A percentile compares a stretch with the other conserved stretches of the same genome.
phyloP scores from a whole-genome alignment of 1,140 invertebrate genomes.

The Drosophila mauritiana region DNA sequence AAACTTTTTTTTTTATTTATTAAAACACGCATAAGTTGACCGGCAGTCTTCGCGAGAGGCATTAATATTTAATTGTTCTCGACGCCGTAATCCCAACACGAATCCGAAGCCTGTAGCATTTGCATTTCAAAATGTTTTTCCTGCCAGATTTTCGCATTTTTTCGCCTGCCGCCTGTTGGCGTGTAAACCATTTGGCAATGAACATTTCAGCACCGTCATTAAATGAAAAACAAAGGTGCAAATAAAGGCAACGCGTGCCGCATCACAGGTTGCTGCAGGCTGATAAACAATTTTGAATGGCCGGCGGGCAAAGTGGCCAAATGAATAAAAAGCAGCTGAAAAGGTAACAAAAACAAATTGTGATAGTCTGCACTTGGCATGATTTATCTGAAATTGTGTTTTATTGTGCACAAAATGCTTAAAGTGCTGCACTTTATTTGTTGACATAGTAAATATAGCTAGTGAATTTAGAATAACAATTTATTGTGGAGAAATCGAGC shows the following conservation, averaged over 20 bases:
- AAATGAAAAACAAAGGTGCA: slow-evolving; percentile 34
- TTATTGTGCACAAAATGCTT: slow-evolving; percentile 16
- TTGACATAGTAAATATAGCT: slow-evolving; percentile 2
- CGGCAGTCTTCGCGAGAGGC: slow-evolving; percentile 1
- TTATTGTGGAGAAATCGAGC: not conserved
- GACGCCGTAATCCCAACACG: slow-evolving; percentile 22
- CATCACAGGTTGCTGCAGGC: slow-evolving; percentile 9
- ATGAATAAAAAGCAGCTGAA: slow-evolving; percentile 23
- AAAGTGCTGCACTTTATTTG: slow-evolving; percentile 16
- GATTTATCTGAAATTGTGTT: slow-evolving; percentile 18
- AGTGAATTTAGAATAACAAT: not conserved
- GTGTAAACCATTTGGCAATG: slow-evolving; percentile 40
- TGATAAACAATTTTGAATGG: slow-evolving; percentile 55
- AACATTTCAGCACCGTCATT: slow-evolving; percentile 46
- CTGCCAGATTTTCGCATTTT: slow-evolving; percentile 24
- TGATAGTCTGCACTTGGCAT: slow-evolving; percentile 15
- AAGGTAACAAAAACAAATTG: slow-evolving; percentile 3
- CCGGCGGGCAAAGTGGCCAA: slow-evolving; percentile 15
- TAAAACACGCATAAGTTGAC: slow-evolving; percentile 5
- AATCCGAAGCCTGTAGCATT: slow-evolving; percentile 21
- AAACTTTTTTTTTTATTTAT: slow-evolving; percentile 6
- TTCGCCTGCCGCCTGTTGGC: slow-evolving; percentile 6
- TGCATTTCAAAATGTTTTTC: slow-evolving; percentile 27
- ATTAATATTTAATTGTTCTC: slow-evolving; percentile 26
- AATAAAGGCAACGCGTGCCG: slow-evolving; percentile 22